Percentiles rank a stretch among this genome's conserved stretches.
phyloP scores from a whole-genome alignment of 2,113 vertebrate species.

The Zingel zingel region DNA sequence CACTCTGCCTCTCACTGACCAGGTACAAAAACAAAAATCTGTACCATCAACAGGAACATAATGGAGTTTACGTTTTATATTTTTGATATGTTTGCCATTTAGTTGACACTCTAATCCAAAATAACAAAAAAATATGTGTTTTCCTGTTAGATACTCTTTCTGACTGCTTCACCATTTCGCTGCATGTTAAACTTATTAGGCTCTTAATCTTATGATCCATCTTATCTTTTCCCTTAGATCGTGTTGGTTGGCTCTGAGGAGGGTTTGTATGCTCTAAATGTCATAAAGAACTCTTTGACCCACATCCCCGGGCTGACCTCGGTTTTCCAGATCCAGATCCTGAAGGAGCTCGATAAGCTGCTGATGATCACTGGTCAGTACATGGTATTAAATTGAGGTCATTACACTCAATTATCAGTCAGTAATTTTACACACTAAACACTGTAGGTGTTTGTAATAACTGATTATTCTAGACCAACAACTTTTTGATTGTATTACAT shows the following conservation, averaged over 20 bases:
- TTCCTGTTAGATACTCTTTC: background rate
- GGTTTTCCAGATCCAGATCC: conserved; percentile 97
- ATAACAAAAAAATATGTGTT: too few relatives aligned
- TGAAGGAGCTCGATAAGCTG: conserved; percentile 97
- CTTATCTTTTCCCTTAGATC: conserved; percentile 82
- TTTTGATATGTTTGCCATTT: background rate
- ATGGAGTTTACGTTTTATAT: background rate
- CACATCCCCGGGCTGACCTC: conserved; percentile 95
- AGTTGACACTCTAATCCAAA: background rate
- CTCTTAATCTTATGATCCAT: background rate
- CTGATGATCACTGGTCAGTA: conserved; percentile 95
- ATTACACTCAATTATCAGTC: background rate
- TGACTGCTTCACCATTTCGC: background rate
- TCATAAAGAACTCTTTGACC: conserved; percentile 97
- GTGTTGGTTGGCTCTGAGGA: conserved; percentile 98
- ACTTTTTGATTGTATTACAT: background rate
- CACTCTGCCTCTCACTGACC: conserved; percentile 97
- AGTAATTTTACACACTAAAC: background rate
- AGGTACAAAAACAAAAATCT: conserved; percentile 83
- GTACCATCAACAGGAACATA: background rate
- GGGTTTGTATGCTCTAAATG: conserved; percentile 96
- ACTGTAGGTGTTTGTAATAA: background rate
- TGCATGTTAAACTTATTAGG: conserved; percentile 9
- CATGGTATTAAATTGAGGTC: background rate
- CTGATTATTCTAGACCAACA: background rate